phyloP scores from a whole-genome alignment of 1,140 invertebrate species.

The Marisa cornuarietis region DNA sequence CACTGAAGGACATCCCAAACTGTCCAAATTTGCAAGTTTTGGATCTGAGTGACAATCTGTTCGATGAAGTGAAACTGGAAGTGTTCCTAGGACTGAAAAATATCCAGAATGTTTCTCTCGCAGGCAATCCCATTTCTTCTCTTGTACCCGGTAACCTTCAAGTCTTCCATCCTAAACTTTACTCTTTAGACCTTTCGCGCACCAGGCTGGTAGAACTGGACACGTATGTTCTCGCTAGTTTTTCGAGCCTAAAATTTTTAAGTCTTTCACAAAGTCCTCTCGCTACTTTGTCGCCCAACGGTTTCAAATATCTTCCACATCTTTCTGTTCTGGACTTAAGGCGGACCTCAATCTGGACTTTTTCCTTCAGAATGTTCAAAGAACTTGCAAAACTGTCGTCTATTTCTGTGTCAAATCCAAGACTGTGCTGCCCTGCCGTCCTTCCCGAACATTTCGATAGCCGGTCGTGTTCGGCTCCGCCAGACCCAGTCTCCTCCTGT shows the following conservation, averaged over 20 bases:
- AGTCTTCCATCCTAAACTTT: not conserved
- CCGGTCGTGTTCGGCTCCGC: conserved; percentile 27
- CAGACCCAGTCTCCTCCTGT: conserved; percentile 43
- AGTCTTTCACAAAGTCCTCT: not conserved
- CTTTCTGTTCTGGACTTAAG: conserved; percentile 21
- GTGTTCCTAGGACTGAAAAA: conserved; percentile 9
- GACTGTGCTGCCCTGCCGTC: conserved; percentile 38
- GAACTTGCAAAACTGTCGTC: conserved; percentile 6
- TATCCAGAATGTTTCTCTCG: conserved; percentile 12
- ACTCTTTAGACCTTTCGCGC: not conserved
- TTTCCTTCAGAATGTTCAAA: conserved; percentile 25
- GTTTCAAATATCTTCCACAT: conserved; percentile 12
- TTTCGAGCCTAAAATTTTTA: conserved; percentile 13
- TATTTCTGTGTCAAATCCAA: conserved; percentile 25
- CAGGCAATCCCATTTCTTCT: not conserved
- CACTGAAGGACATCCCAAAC: not conserved
- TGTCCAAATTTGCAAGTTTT: conserved; percentile 9
- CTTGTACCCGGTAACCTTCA: not conserved
- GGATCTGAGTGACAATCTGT: conserved; percentile 21
- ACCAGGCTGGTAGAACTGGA: conserved; percentile 4
- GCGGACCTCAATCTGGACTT: conserved; percentile 16
- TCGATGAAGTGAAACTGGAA: not conserved
- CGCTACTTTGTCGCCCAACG: not conserved
- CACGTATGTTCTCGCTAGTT: not conserved
- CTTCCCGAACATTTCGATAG: conserved; percentile 25